Base-by-base conservation (phyloP, 2,888 invertebrate species). In the Onthophagus sagittarius region DNA sequence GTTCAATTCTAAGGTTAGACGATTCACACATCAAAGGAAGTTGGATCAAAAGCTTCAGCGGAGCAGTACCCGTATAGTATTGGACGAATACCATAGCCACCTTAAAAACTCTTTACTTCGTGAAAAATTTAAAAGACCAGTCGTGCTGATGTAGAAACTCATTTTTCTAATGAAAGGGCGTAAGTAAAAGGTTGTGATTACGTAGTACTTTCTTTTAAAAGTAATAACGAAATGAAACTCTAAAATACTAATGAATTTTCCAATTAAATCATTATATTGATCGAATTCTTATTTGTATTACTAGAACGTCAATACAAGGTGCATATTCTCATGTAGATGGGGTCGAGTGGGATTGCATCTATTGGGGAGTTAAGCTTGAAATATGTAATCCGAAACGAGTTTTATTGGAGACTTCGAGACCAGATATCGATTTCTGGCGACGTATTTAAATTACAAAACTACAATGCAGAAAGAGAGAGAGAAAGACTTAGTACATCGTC, bases 381-480 rank as follows among this genome's bases (percentile, higher is more conserved):
- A 67, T 67, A 67, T 67, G 67, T 67, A 67, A 67, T 67, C 67
- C 15, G 31, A 67, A 31, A 53, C 67, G 31, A 32, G 23, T 67
- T 67, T 23, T 67, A 67, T 67, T 67, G 67, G 67, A 67, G 67
- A 67, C 67, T 67, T 67, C 67, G 23, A 67, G 67, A n/a, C 67
- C 31, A 32, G 31, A 32, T 67, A 67, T 67, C 67, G 67, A 67
- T 67, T 67, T 67, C 67, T 15, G 23, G 67, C 31, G 67, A 67
- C 39, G 39, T 67, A 67, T 67, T 67, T 67, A 67, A 67, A 67
- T 67, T 67, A 67, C 67, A 67, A 67, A 67, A 32, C n/a, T 67
- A 53, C 39, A 53, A 53, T 53, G 39, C 39, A 7, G 1, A 53
- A 11, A 53, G 39, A 53, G 15, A 15, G 15, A 67, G 32, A 7